Evolutionary conservation across 1,140 invertebrate species (phyloP).

Genomic region (Diabrotica virgifera): DNA sequence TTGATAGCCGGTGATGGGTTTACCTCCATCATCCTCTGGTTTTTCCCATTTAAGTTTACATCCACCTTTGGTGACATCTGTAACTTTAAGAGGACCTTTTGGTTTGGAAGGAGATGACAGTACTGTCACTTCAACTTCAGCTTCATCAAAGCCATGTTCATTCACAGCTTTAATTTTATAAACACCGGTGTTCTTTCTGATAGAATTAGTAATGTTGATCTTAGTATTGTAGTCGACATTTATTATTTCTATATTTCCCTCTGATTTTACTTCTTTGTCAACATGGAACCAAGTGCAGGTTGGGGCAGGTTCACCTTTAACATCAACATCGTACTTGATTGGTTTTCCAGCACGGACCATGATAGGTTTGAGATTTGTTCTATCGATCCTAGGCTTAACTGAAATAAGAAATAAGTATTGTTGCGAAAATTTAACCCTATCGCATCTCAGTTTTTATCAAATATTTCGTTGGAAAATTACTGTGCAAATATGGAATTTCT

Average conservation of each 20-base stretch:
- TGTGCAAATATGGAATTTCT: no score
- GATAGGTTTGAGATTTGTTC: slow-evolving; percentile 89
- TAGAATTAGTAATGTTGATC: slow-evolving; percentile 79
- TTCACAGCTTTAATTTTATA: slow-evolving; percentile 92
- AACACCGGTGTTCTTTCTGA: slow-evolving; percentile 80
- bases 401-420: slow-evolving; percentile 22
- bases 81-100: slow-evolving; percentile 87
- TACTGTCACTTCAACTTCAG: slow-evolving; percentile 89
- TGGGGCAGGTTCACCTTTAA: slow-evolving; percentile 91
- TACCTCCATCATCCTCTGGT: slow-evolving; percentile 97
- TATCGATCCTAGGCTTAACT: slow-evolving; percentile 96
- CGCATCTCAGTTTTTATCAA: no score
- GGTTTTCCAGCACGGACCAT: slow-evolving; percentile 87
- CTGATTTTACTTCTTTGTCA: slow-evolving; percentile 55
- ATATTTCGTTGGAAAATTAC: no score
- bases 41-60: slow-evolving; percentile 96
- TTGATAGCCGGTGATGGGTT: slow-evolving; percentile 92
- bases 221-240: slow-evolving; percentile 94
- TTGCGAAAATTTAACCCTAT: no score
- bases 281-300: slow-evolving; percentile 82
- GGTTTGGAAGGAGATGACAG: slow-evolving; percentile 80
- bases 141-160: slow-evolving; percentile 89
- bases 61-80: slow-evolving; percentile 87
- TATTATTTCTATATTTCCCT: slow-evolving; percentile 76
- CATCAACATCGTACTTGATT: slow-evolving; percentile 90